phyloP scores from a whole-genome alignment of 2,888 invertebrate genomes.

The Sepiola atlantica region DNA sequence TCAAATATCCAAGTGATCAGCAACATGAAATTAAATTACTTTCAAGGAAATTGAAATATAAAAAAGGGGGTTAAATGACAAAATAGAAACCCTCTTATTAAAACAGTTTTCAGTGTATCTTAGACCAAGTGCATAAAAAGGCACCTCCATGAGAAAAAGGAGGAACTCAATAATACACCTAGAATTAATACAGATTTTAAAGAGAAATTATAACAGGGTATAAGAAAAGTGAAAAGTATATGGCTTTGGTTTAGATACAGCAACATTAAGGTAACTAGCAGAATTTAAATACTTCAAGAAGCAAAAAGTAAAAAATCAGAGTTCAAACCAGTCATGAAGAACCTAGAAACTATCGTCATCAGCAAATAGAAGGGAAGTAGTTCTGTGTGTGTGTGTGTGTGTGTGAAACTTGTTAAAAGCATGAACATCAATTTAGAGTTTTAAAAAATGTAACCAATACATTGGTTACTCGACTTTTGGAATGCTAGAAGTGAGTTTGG shows the following conservation, averaged over 20 bases:
- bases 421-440: conserved; percentile 35
- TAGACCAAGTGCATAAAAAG: background rate
- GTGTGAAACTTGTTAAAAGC: conserved; percentile 44
- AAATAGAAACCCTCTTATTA: conserved; percentile 4
- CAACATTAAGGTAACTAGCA: conserved; percentile 21
- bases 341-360: conserved; percentile 43
- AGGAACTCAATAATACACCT: background rate
- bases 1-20: conserved; percentile 32
- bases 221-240: conserved; percentile 32
- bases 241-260: conserved; percentile 9
- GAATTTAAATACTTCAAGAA: conserved; percentile 45
- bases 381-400: conserved; percentile 36
- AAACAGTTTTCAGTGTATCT: conserved; percentile 4
- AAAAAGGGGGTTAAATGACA: background rate
- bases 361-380: conserved; percentile 46
- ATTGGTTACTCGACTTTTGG: conserved; percentile 5
- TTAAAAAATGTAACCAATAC: background rate
- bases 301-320: conserved; percentile 43
- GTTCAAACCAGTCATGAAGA: conserved; percentile 39
- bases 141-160: background rate
- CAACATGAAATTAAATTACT: conserved; percentile 8
- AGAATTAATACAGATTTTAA: conserved; percentile 6
- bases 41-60: background rate
- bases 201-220: conserved; percentile 21
- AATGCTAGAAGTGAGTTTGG: conserved; percentile 40